Base-by-base conservation (phyloP, 1,140 invertebrate species). In the Lasaia peninsularis region DNA sequence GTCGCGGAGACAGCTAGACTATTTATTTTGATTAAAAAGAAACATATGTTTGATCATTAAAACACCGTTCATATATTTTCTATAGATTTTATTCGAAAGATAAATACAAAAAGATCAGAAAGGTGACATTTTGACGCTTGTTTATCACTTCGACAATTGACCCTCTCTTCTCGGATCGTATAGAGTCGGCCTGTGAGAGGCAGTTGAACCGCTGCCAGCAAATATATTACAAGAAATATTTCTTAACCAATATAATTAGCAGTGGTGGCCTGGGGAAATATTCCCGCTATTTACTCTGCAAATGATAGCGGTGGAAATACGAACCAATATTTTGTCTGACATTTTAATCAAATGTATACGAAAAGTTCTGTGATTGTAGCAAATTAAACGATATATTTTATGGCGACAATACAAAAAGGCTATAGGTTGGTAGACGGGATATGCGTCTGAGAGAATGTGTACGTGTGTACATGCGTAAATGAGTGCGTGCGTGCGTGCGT, bases 181-280 rank as follows among this genome's bases (percentile, higher is more conserved):
- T 10, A 12, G 5, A n/a, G 31, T 51, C 49, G 28, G 9, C 14
- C 49, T 51, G 49, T 51, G 21, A 14, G 5, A 31, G 28, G 49
- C 49, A 28, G 21, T 53, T 53, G 32, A 53, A 34, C 33, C 7
- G 32, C 11, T 54, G 52, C 33, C 52, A 54, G 7, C 34, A 34
- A 35, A 54, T 35, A 54, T 52, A 44, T 44, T 18, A 44, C 18
- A 52, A 52, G 50, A 52, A 52, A 52, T 52, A 16, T 52, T 21
- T 12, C 52, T 34, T 37, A 53, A 20, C 37, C 37, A 37, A 53
- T 21, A 53, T 53, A 53, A 53, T 35, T 35, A 53, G 32, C 11
- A 7, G 50, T 21, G 10, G 37, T 9, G 37, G 37, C 37, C 37
- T 9, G 8, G 37, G 37, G 37, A 10, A 44, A 16, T 16, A 14